Conservation (phyloP, 2,888 invertebrate genomes). For the Eulithis prunata region DNA sequence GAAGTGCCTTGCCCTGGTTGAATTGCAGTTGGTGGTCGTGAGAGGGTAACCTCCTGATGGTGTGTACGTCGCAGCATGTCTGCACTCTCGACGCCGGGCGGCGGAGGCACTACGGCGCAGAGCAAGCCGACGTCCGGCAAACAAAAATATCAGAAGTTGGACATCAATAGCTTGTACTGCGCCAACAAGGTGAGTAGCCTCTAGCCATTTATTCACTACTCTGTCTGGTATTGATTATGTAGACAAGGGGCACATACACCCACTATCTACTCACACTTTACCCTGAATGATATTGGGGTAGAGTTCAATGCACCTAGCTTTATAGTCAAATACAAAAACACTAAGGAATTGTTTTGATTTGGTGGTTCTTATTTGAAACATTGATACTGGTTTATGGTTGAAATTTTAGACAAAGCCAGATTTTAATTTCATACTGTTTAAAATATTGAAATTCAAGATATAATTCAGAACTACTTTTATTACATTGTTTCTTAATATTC, state of each 20-base stretch:
- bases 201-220: slow-evolving; percentile 2
- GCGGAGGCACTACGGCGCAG: slow-evolving; percentile 84
- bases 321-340: background rate
- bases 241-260: slow-evolving; percentile 11
- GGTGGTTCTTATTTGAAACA: background rate
- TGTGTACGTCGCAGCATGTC: slow-evolving; percentile 98
- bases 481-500: slow-evolving; percentile 1
- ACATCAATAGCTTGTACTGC: slow-evolving; percentile 98
- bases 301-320: slow-evolving; percentile 11
- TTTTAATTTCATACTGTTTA: background rate
- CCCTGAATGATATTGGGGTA: slow-evolving; percentile 3
- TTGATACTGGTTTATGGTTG: background rate
- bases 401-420: background rate
- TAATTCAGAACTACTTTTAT: too few species aligned
- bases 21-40: slow-evolving; percentile 82
- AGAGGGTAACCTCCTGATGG: slow-evolving; percentile 87
- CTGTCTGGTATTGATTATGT: slow-evolving; percentile 20
- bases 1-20: slow-evolving; percentile 64
- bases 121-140: slow-evolving; percentile 88
- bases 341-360: background rate
- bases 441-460: too few species aligned
- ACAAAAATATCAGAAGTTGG: slow-evolving; percentile 97
- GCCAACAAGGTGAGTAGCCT: slow-evolving; percentile 89
- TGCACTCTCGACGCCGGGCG: slow-evolving; percentile 95
- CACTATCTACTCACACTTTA: slow-evolving; percentile 4